Base-by-base conservation (phyloP, 2,888 invertebrate genomes). In the Achlya flavicornis region DNA sequence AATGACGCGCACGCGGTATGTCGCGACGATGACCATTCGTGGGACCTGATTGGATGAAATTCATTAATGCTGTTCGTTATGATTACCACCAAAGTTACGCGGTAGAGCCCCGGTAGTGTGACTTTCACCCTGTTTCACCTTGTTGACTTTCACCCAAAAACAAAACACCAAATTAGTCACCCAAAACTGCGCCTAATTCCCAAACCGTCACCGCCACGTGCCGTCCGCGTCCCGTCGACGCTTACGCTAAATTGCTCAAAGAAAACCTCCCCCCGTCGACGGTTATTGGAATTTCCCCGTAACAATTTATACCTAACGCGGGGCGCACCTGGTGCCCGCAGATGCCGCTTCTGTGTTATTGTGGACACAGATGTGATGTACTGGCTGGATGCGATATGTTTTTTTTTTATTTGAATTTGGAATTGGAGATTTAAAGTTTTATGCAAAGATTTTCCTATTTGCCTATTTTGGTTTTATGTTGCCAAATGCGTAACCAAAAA, bases 211-310 rank as follows among this genome's bases (percentile, higher is more conserved):
- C 7, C 10, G 5, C 8, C 19, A 65, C 63, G 61, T 6, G 2
- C 10, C 65, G 69, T n/a, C 35, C 6, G 26, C 63, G 69, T 63
- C 64, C 70, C 74, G 75, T 66, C 14, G 48, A 53, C 66, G 68
- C 70, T 77, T 75, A 76, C 74, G 68, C 63, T 3, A 53, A 59
- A 64, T 35, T 59, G 59, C 16, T 59, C 59, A 38, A 46, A 64
- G 62, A 58, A 61, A 58, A 58, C 59, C 33, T 53, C 19, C 35
- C 61, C 16, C 64, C 64, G 6, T 7, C 48, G n/a, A 6, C 26
- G 61, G 69, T 73, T 79, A 79, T 79, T 80, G 79, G 76, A 80
- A 78, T 76, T 72, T 73, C 67, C 73, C 76, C 65, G 72, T 73
- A 65, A 77, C 77, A 77, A 78, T 77, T 78, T 78, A 78, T 77